Percentiles rank a stretch among this genome's conserved stretches.
Evolutionary conservation across 2,888 invertebrate species (phyloP).

Genomic region (Labia minor): DNA sequence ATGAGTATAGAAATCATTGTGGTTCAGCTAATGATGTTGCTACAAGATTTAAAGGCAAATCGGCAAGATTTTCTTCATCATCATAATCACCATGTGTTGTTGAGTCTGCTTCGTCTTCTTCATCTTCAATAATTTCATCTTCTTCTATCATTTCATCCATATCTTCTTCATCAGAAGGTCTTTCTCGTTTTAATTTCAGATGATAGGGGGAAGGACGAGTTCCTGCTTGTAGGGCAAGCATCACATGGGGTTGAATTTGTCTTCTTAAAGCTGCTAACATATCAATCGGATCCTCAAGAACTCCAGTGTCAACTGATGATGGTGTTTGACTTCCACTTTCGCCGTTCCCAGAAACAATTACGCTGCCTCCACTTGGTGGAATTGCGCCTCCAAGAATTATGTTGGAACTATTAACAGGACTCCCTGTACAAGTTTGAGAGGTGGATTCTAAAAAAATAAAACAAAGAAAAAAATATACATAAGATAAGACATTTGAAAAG

Average conservation of each 20-base stretch:
- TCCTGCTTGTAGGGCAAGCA: slow-evolving; percentile 48
- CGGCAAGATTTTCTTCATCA: slow-evolving; percentile 35
- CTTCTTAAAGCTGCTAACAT: slow-evolving; percentile 58
- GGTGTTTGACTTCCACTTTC: slow-evolving; percentile 22
- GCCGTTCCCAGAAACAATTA: slow-evolving; percentile 33
- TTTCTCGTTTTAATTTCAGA: slow-evolving; percentile 19
- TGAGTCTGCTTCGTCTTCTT: slow-evolving; percentile 42
- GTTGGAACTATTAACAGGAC: not conserved
- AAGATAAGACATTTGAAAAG: too few relatives aligned
- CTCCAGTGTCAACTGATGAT: slow-evolving; percentile 22
- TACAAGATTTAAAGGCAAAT: slow-evolving; percentile 58
- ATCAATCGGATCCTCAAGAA: slow-evolving; percentile 47
- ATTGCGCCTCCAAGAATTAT: slow-evolving; percentile 23
- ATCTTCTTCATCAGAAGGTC: slow-evolving; percentile 29
- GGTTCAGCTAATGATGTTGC: slow-evolving; percentile 37
- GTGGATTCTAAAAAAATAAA: not conserved
- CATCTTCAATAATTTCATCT: slow-evolving; percentile 35
- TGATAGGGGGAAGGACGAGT: slow-evolving; percentile 31
- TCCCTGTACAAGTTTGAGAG: not conserved
- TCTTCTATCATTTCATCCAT: slow-evolving; percentile 31
- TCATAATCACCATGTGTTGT: slow-evolving; percentile 14
- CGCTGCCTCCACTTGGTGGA: slow-evolving; percentile 32
- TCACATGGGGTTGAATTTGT: slow-evolving; percentile 59
- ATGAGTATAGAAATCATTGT: not conserved
- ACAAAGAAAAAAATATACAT: too few relatives aligned